Evolutionary conservation across 2,797 vertebrate genomes (phyloP), one percentile per base, ranked within the genome.

Genomic region (Tarsius wallacei): DNA sequence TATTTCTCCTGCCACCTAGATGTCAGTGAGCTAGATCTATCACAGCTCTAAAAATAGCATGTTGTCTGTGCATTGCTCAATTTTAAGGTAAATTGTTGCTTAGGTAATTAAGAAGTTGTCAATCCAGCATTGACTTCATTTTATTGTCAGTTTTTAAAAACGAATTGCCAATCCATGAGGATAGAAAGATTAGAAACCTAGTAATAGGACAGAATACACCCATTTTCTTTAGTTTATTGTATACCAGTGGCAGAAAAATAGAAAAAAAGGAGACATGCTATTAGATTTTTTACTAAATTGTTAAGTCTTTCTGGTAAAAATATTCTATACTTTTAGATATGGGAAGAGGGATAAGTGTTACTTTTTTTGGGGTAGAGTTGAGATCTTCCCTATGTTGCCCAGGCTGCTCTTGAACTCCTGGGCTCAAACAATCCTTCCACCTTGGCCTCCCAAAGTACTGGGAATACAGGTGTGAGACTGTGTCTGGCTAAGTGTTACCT

Each of bases 31-130:
- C 64, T 90, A 33, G 49, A 33, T 92, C 63, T 94, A 0, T 90
- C 82, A 83, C 63, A 93, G 85, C 10, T 74, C 63, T 83, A 86
- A 96, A 97, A 97, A 91, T 95, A 95, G 11, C 59, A 28, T 12
- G 21, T 55, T 85, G 24, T 76, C 61, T 83, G 0, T 70, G 81
- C 9, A 57, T 78, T 33, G 14, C 68, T 82, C 55, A 36, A 55
- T 82, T 94, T 97, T 85, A 83, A 84, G 90, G 59, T 88, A 74
- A 68, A 77, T 59, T 73, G 64, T 81, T 80, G 84, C 76, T 93
- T 93, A 92, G 80, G 68, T 68, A 76, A 42, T 95, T 78, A 80
- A 14, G 82, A 59, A 64, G 22, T 93, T 90, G 57, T 87, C 36
- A 90, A 0, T 73, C 15, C 63, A 90, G 73, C 47, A 89, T 36